Evolutionary conservation across 92 coral and sea anemone genomes (phyloP), one percentile per base, ranked within the genome.

Genomic region (Porites rus): DNA sequence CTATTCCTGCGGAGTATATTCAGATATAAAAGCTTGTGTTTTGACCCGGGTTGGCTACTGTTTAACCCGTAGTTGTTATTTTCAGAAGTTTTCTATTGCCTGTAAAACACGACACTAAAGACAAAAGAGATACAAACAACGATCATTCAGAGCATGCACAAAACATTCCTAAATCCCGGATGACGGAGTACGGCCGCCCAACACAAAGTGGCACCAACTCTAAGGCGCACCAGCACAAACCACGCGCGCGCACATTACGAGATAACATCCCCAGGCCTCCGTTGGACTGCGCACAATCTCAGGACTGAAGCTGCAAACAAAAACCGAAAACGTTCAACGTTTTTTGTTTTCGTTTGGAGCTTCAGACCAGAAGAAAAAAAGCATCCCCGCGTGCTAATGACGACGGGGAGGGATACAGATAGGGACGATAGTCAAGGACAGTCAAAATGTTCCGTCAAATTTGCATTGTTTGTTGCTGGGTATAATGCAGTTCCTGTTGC

Each of bases 281-380:
- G 77, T 17, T 73, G 31, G 38, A 73, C 52, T 50, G 77, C 62
- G 14, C 31, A 56, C n/a, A 28, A 73, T 73, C 51, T 46, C 61
- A 28, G 77, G 61, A 54, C 77, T 50, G 24, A 19, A 73, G 52
- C 52, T 73, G 61, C 51, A 21, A 31, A 73, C 8, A 73, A 51
- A n/a, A 50, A 60, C 18, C 2, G 77, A 10, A 51, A 46, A 11
- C 60, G 62, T 8, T 8, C 31, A 28, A 28, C 31, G 31, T 28
- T 3, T 28, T 28, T 28, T 28, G 31, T 28, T 28, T 28, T 28
- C 31, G 31, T 28, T 28, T 54, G 60, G 60, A 54, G 3, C 14
- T 28, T 28, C 31, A 28, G 16, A 9, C 68, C 16, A 62, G 53
- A 24, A 28, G 10, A 76, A 6, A 9, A 76, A 38, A 18, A 25